Evolutionary conservation across 1,140 invertebrate species (phyloP), one percentile per base, ranked within the genome.

Genomic region (Aporrectodea caliginosa): DNA sequence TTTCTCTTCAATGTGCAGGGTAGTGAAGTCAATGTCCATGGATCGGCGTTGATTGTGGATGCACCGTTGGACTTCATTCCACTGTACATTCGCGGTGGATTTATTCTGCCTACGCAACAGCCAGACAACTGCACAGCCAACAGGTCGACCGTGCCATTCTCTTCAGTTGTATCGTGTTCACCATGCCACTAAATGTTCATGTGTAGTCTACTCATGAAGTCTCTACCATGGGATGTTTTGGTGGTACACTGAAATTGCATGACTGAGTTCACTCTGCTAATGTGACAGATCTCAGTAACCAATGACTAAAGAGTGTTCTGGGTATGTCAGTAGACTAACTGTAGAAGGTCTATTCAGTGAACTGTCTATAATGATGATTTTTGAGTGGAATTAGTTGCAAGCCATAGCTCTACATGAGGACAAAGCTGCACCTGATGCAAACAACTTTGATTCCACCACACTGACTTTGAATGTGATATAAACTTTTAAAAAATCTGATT

Each of bases 11-110:
- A n/a, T n/a, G n/a, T n/a, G n/a, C 90, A 89, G 2, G 89, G 90
- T 29, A 81, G 84, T 0, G 71, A 75, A 34, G 79, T 84, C 1
- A 33, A 72, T 2, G 35, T 80, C 6, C 84, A 82, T 43, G 80
- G 81, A 0, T 85, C 90, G 81, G 87, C 90, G 76, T 82, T 90
- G 1, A 88, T 82, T 27, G 81, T 93, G 27, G 81, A 89, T 12
- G 91, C 91, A 1, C 91, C 91, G 33, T 73, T 90, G 2, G 90
- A 92, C 83, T 91, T 87, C 12, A 93, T 94, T 80, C 93, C 92
- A 30, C 83, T 93, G 79, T 90, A 92, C 77, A 86, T 94, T 30
- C 87, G 92, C 84, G 93, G 92, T 76, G 94, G 94, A 2, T 89
- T 87, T 69, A 91, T 95, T 80, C 83, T 96, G 70, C 92, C 94